Base-by-base conservation (phyloP, 1,140 invertebrate species). In the Drosophila nigrodunni region DNA sequence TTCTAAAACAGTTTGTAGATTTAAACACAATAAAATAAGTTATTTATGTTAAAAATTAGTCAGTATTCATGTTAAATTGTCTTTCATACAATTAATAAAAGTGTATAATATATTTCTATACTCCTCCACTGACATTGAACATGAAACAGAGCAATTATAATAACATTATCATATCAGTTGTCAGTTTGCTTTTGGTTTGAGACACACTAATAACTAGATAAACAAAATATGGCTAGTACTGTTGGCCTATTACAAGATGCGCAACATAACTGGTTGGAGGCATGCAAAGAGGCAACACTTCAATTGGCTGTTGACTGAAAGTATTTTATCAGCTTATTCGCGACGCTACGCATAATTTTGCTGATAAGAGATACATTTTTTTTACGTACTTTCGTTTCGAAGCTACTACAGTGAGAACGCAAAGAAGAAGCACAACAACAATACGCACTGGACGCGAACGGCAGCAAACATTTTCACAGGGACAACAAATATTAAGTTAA, bases 361-460 rank as follows among this genome's bases (percentile, higher is more conserved):
- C 80, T 88, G 83, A 88, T 88, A 88, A 88, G 85, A 80, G 83
- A 88, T 88, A 88, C 83, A 88, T 89, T 88, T 88, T 70, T 70
- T 86, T 77, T 78, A 88, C 83, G 76, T 89, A 89, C 83, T 74
- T 83, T 88, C 67, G 66, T 46, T 86, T 37, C 25, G 67, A 46
- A 66, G 81, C 64, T 82, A 68, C 34, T 82, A 68, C 34, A 43
- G 54, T 44, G 55, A 81, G 58, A 67, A 66, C 60, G 6, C 25
- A 30, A 67, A 68, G 25, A 65, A 15, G 25, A 65, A 72, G 76
- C 69, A 80, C 76, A 83, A 77, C 58, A 60, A 71, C 35, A 69
- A 68, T 69, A 77, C 54, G 61, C 78, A 86, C 78, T 66, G 37
- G 62, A 73, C 82, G 67, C 82, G 68, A 80, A 87, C 82, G 39